phyloP scores from a whole-genome alignment of 2,113 vertebrate species.

The Edolisoma coerulescens region DNA sequence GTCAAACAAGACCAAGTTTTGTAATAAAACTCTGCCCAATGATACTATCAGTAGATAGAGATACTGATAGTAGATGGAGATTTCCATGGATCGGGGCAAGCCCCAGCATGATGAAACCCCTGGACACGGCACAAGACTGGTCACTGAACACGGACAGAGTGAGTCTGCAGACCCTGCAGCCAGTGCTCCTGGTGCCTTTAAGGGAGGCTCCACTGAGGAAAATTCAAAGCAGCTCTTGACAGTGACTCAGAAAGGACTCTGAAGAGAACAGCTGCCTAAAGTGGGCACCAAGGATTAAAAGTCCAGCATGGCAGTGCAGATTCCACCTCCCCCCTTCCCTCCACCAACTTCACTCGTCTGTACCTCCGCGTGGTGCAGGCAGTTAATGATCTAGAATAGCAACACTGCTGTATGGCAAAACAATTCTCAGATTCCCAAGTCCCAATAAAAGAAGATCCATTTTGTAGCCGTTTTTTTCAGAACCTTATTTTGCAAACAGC shows the following conservation, averaged over 20 bases:
- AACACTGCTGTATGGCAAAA: background rate
- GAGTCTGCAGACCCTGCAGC: background rate
- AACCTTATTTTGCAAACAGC: background rate
- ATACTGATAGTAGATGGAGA: background rate
- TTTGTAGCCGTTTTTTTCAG: background rate
- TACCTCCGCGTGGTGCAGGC: background rate
- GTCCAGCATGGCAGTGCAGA: background rate
- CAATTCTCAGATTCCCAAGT: background rate
- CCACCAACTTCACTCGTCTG: accelerated
- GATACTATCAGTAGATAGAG: background rate
- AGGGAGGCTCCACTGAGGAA: background rate
- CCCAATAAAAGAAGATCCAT: background rate
- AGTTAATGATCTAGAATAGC: background rate
- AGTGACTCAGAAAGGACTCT: background rate
- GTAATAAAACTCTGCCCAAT: background rate
- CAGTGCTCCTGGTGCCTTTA: accelerated
- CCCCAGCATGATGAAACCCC: background rate
- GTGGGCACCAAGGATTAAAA: background rate
- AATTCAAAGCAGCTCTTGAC: background rate
- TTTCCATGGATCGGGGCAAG: accelerated
- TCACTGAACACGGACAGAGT: accelerated
- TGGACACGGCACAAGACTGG: accelerated
- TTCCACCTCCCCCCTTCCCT: background rate
- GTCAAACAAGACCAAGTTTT: background rate
- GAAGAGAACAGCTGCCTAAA: background rate